phyloP scores from a whole-genome alignment of 2,888 invertebrate genomes.

The Lapara coniferarum region DNA sequence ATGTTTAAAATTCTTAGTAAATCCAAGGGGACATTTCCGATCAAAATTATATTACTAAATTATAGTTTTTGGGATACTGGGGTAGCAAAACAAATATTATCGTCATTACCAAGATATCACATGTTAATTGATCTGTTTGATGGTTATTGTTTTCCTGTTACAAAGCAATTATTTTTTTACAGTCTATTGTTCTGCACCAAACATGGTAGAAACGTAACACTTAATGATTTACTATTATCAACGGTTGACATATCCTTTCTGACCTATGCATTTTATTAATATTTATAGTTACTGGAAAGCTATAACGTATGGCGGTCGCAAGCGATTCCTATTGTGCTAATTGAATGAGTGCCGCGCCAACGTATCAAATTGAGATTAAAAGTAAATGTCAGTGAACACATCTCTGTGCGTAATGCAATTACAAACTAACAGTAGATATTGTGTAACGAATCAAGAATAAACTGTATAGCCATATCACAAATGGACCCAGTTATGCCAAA shows the following conservation, averaged over 20 bases:
- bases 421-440: slow-evolving; percentile 11
- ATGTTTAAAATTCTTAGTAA: too few relatives aligned
- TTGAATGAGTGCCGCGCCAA: background rate
- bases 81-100: background rate
- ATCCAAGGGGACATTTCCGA: too few relatives aligned
- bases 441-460: background rate
- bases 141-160: slow-evolving; percentile 47
- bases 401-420: background rate
- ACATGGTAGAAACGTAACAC: slow-evolving; percentile 6
- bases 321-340: background rate
- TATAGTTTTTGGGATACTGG: background rate
- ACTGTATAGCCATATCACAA: background rate
- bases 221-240: slow-evolving; percentile 19
- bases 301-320: background rate
- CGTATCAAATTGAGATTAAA: slow-evolving; percentile 9
- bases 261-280: slow-evolving; percentile 23
- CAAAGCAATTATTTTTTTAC: slow-evolving; percentile 51
- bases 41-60: too few relatives aligned
- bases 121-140: slow-evolving; percentile 48
- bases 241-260: slow-evolving; percentile 11
- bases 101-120: slow-evolving; percentile 33
- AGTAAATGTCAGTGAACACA: background rate
- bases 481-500: too few relatives aligned
- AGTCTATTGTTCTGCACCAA: slow-evolving; percentile 48
- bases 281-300: slow-evolving; percentile 19